phyloP scores from a whole-genome alignment of 2,797 vertebrate species.

The Anguilla marmorata region DNA sequence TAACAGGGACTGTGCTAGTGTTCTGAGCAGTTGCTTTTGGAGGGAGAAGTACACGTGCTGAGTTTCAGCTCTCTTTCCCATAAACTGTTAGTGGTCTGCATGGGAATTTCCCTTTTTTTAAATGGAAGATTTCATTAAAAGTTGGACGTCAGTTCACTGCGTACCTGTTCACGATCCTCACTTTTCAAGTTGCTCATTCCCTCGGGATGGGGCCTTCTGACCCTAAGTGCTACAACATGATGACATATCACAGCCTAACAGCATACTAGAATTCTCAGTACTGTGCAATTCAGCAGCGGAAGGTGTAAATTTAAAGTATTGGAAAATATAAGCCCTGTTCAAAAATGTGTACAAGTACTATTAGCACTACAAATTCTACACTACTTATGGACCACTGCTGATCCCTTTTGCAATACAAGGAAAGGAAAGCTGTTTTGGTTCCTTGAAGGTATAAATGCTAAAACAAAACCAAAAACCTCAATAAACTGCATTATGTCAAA shows the following conservation, averaged over 20 bases:
- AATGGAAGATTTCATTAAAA: background rate
- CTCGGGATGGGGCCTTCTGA: background rate
- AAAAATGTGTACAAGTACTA: background rate
- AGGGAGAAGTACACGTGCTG: background rate
- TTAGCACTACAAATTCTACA: background rate
- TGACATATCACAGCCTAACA: background rate
- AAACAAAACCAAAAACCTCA: background rate
- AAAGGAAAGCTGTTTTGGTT: background rate
- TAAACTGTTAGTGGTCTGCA: background rate
- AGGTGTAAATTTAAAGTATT: background rate
- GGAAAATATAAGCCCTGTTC: background rate
- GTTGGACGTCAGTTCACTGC: background rate
- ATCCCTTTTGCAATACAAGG: background rate
- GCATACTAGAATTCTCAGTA: background rate
- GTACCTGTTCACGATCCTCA: background rate
- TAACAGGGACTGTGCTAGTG: background rate
- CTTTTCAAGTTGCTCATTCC: background rate
- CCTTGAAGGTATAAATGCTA: background rate
- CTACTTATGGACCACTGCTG: background rate
- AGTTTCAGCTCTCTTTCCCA: background rate
- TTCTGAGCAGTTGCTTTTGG: background rate
- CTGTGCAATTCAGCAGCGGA: background rate
- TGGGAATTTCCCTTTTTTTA: background rate
- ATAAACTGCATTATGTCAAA: background rate
- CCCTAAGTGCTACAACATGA: background rate